Evolutionary conservation across 1,140 invertebrate genomes (phyloP).

Genomic region (Drosophila miranda): DNA sequence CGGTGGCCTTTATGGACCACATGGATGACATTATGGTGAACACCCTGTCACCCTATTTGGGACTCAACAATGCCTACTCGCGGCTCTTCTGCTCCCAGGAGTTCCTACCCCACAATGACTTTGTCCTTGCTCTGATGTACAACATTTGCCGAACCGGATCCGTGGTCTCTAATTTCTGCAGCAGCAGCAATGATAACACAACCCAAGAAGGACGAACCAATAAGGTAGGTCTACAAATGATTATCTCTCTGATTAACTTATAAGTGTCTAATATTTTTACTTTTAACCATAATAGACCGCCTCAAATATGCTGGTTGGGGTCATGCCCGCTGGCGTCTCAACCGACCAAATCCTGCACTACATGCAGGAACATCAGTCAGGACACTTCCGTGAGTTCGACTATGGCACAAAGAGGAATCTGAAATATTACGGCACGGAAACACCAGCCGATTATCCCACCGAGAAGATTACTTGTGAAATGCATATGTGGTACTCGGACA

Average conservation of each 20-base stretch:
- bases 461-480: slow-evolving; percentile 73
- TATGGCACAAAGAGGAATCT: slow-evolving; percentile 81
- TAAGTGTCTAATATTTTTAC: background rate
- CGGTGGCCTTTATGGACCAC: slow-evolving; percentile 80
- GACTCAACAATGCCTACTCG: slow-evolving; percentile 72
- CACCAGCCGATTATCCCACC: slow-evolving; percentile 84
- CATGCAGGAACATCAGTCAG: slow-evolving; percentile 84
- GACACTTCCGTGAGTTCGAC: slow-evolving; percentile 81
- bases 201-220: slow-evolving; percentile 19
- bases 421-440: slow-evolving; percentile 72
- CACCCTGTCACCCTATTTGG: slow-evolving; percentile 28
- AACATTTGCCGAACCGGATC: slow-evolving; percentile 83
- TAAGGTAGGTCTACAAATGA: slow-evolving; percentile 4
- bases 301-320: slow-evolving; percentile 84
- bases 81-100: slow-evolving; percentile 39
- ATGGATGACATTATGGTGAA: slow-evolving; percentile 32
- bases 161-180: slow-evolving; percentile 49
- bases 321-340: slow-evolving; percentile 89
- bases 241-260: slow-evolving; percentile 52
- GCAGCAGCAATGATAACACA: background rate
- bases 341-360: slow-evolving; percentile 88
- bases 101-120: slow-evolving; percentile 56
- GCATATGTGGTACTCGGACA: slow-evolving; percentile 87
- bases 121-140: slow-evolving; percentile 49
- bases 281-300: slow-evolving; percentile 79